Base-by-base conservation (phyloP, 1,140 invertebrate genomes). In the Acromyrmex echinatior region DNA sequence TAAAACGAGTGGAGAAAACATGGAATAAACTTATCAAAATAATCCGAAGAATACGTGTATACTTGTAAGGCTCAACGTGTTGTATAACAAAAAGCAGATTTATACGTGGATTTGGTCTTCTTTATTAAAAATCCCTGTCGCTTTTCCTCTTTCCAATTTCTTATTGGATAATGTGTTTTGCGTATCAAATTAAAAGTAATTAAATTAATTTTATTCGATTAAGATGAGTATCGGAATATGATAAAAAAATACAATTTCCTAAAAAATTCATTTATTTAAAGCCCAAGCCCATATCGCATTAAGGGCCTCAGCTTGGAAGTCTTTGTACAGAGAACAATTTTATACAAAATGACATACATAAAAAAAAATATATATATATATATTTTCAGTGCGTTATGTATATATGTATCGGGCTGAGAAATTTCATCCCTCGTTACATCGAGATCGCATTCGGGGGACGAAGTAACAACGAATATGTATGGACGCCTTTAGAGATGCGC, bases 81-180 rank as follows among this genome's bases (percentile, higher is more conserved):
- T 95, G 91, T 94, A 95, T 94, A 93, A 94, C 92, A 94, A 94
- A 92, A 94, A 94, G 91, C 93, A 94, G 91, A 91, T 95, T 95
- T 95, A 93, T 95, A 95, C 92, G 89, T 92, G 92, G 86, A 86
- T 81, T 31, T 35, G 53, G 53, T 68, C 45, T 90, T 74, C 39
- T 91, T 89, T 74, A 84, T 90, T 90, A 86, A n/a, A 18, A 63
- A 53, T 68, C 39, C 28, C 45, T 31, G n/a, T 79, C 39, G 6
- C 73, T 60, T 62, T 10, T 9, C 18, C 1, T 51, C 6, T 16
- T 35, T 56, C 18, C 31, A 3, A 39, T 71, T 81, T 70, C 31
- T 12, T 25, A 18, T 39, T 35, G 3, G 0, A 80, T 80, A 7
- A 80, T n/a, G 4, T 25, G 53, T 80, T 70, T 66, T n/a, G 68